Percentiles rank a stretch among this genome's conserved stretches.
Evolutionary conservation across 2,888 invertebrate genomes (phyloP).

Genomic region (Sclerodermus sp.): DNA sequence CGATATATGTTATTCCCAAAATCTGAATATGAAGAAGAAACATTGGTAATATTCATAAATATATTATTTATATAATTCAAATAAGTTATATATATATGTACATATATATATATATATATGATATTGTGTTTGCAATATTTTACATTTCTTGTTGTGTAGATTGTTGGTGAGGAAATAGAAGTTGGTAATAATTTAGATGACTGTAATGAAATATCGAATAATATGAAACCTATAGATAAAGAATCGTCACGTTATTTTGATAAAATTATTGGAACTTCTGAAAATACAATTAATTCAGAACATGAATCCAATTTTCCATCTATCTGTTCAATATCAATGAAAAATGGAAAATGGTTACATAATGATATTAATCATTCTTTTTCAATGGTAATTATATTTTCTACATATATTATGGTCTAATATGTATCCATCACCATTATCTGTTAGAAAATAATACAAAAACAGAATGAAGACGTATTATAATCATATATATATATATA

Average conservation of each 20-base stretch:
- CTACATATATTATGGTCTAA: neutral
- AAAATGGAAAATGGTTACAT: slow-evolving; percentile 11
- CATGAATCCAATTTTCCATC: neutral
- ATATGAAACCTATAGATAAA: neutral
- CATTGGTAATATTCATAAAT: slow-evolving; percentile 24
- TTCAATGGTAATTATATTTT: slow-evolving; percentile 16
- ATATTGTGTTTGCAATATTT: neutral
- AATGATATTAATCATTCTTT: slow-evolving; percentile 1
- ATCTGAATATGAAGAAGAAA: slow-evolving; percentile 20
- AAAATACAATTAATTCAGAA: slow-evolving; percentile 3
- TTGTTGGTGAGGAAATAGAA: slow-evolving; percentile 22
- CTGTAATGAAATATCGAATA: slow-evolving; percentile 8
- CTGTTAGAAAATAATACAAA: too few relatives aligned
- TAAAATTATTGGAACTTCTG: slow-evolving; percentile 2
- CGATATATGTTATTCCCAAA: slow-evolving; percentile 26
- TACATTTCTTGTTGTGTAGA: slow-evolving; percentile 11
- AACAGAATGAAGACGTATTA: neutral
- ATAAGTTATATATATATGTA: neutral
- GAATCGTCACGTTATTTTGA: slow-evolving; percentile 5
- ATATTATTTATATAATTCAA: neutral
- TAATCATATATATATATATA: neutral
- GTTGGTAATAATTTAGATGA: slow-evolving; percentile 18
- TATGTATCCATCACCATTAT: too few relatives aligned
- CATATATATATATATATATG: neutral
- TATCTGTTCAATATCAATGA: neutral